phyloP scores from a whole-genome alignment of 2,888 invertebrate genomes.

The Troides aeacus region DNA sequence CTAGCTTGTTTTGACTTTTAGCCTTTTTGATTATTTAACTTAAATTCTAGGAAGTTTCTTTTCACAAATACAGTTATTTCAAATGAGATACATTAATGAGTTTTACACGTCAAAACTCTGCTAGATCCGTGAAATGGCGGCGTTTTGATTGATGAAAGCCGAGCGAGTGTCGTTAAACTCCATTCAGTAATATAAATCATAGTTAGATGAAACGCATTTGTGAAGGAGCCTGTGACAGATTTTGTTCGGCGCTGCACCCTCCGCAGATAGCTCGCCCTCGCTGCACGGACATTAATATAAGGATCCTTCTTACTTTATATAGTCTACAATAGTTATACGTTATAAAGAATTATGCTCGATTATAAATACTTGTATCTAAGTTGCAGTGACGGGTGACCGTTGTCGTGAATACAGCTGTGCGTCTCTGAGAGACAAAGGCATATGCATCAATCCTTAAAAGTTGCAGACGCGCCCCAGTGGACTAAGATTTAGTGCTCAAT shows the following conservation, averaged over 20 bases:
- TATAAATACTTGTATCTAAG: neutral
- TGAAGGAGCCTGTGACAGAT: constrained; percentile 41
- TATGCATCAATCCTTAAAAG: no score
- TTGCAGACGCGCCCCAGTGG: no score
- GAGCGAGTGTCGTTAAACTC: constrained; percentile 57
- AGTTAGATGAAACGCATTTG: constrained; percentile 50
- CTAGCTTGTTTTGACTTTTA: no score
- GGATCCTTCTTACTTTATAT: neutral
- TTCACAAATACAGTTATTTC: neutral
- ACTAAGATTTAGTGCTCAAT: neutral
- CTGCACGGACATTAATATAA: neutral
- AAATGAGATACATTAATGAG: constrained; percentile 15
- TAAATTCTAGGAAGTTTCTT: no score
- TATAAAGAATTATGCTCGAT: neutral
- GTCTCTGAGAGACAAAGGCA: no score
- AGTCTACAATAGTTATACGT: no score
- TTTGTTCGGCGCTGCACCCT: constrained; percentile 36
- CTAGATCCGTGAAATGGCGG: constrained; percentile 30
- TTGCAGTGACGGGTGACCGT: no score
- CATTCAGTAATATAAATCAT: constrained; percentile 53
- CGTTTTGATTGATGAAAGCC: constrained; percentile 42
- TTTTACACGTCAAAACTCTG: constrained; percentile 15
- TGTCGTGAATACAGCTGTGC: no score
- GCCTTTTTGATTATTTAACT: no score
- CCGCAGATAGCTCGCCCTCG: neutral